These are phyloP conservation scores for Danio choprae DNA, from an alignment of 2,797 vertebrate genomes.

Conservation along the genomic window DNA sequence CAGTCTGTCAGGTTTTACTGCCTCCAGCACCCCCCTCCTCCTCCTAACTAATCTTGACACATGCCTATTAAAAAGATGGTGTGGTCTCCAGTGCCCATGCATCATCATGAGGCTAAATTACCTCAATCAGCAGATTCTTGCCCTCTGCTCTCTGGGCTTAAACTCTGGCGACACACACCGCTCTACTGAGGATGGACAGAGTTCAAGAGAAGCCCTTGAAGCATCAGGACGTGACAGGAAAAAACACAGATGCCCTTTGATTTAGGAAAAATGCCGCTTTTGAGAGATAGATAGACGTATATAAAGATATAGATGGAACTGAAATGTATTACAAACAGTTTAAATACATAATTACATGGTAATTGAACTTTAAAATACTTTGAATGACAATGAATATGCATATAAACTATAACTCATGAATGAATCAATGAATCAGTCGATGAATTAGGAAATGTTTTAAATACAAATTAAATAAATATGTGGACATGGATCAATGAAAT, in stretches of 20 bases:
- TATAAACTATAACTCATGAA: too few relatives aligned
- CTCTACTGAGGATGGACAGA: slow-evolving; percentile 66
- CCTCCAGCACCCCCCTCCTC: slow-evolving; percentile 43
- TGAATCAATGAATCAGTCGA: too few relatives aligned
- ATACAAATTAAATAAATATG: too few relatives aligned
- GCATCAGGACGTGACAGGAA: slow-evolving; percentile 8
- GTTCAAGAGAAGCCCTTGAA: slow-evolving; percentile 43
- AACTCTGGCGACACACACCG: slow-evolving; percentile 74
- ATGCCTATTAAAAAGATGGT: slow-evolving; percentile 80
- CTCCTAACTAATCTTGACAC: slow-evolving; percentile 78
- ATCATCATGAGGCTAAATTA: slow-evolving; percentile 80
- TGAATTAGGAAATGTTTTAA: too few relatives aligned
- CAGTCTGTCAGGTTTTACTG: slow-evolving; percentile 74
- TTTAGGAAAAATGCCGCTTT: too few relatives aligned
- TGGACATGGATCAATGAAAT: too few relatives aligned
- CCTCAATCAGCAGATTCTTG: slow-evolving; percentile 82
- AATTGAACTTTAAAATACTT: too few relatives aligned
- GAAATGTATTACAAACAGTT: too few relatives aligned
- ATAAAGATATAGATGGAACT: too few relatives aligned
- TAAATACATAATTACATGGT: too few relatives aligned
- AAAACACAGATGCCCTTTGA: slow-evolving; percentile 4
- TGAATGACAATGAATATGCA: too few relatives aligned
- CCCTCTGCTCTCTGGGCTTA: slow-evolving; percentile 73
- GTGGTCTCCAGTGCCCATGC: slow-evolving; percentile 78
- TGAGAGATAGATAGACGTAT: not conserved